Base-by-base conservation (phyloP, 2,113 vertebrate genomes). In the Phylloscopus trochiloides region DNA sequence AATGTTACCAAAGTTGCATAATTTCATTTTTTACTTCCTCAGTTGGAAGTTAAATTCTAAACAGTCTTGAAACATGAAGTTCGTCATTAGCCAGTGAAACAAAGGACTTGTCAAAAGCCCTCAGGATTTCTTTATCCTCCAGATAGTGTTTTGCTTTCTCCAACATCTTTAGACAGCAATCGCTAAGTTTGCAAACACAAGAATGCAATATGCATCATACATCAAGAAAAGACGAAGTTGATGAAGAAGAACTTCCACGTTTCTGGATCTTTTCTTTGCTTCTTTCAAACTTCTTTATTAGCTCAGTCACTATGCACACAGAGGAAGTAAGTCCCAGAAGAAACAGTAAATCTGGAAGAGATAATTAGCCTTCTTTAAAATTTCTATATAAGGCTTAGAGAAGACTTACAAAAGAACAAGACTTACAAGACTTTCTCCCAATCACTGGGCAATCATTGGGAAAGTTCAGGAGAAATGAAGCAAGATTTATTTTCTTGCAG, bases 321-420 rank as follows among this genome's bases (percentile, higher is more conserved):
- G 99, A 99, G 3, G 99, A 99, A 14, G 99, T 99, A 80, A 99
- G 98, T 66, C 97, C 98, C 94, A 99, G 65, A 90, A 99, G 98
- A 97, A 99, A 99, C 57, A 99, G 95, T 91, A 99, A 97, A 97
- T 99, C 99, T 99, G 97, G 10, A 97, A 96, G 26, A 94, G 36
- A 95, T 54, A 92, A 74, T 25, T 17, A 54, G 43, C 10, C 19
- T 34, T 89, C 94, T 88, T 63, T 16, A 87, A 78, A 81, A 78
- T 31, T 84, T 68, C 58, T 88, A 25, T 36, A 79, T 65, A 29
- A 92, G 52, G 55, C 40, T 52, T 10, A 76, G 17, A n/a, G 14
- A 17, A 82, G 43, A 48, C 6, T 43, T 62, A 61, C 4, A n/a
- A 40, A 61, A 48, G 54, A 67, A 20, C 18, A 84, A 36, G 38